Percentiles rank a stretch among this genome's conserved stretches.
These are phyloP conservation scores for Coptotermes formosanus DNA, from an alignment of 1,140 invertebrate species.

Conservation along the genomic window DNA sequence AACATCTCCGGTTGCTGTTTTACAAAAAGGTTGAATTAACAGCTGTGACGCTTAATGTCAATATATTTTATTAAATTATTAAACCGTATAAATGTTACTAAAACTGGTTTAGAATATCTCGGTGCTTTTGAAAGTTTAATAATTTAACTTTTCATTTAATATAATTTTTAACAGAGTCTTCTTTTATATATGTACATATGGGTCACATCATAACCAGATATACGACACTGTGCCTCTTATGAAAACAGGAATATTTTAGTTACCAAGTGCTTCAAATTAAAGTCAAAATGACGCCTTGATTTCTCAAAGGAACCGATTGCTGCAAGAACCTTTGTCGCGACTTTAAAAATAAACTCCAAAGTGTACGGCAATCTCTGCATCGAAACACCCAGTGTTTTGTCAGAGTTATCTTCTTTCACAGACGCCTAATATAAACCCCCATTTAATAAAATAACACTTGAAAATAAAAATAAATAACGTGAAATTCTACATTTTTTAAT, in stretches of 20 bases:
- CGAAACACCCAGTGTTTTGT: not conserved
- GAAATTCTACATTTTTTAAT: constrained; percentile 3
- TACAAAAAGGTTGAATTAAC: not conserved
- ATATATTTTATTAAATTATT: not conserved
- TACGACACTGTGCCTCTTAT: not conserved
- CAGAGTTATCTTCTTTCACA: not conserved
- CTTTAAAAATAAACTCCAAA: not conserved
- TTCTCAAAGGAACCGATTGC: not conserved
- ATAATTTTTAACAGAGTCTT: not conserved
- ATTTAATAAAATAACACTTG: not conserved
- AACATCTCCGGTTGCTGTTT: not conserved
- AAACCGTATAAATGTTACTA: not conserved
- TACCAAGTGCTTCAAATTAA: not conserved
- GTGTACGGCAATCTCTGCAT: not conserved
- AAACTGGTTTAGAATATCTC: not conserved
- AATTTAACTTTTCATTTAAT: not conserved
- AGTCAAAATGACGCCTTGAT: not conserved
- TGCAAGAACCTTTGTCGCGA: not conserved
- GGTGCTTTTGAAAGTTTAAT: not conserved
- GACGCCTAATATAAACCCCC: not conserved
- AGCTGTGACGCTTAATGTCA: not conserved
- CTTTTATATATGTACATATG: not conserved
- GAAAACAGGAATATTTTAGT: not conserved
- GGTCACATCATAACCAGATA: not conserved
- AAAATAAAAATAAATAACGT: not conserved